Conservation (phyloP, 2,113 vertebrate genomes). For the Siphamia tubifer region DNA sequence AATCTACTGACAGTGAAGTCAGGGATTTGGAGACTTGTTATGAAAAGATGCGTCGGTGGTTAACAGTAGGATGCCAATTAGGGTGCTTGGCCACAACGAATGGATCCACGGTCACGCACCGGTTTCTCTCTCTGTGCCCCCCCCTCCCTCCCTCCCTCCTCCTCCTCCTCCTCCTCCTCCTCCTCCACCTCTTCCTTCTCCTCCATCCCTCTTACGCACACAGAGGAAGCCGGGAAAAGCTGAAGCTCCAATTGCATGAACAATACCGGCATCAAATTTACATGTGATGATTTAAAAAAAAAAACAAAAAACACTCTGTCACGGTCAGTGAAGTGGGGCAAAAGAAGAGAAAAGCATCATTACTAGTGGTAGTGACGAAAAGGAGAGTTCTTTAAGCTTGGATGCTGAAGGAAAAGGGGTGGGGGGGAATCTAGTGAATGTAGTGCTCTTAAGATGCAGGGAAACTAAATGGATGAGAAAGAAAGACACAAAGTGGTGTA, state of each 20-base stretch:
- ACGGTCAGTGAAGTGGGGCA: constrained; percentile 33
- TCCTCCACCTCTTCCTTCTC: background rate
- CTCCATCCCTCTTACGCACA: background rate
- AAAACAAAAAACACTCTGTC: too few species aligned
- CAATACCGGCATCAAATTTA: constrained; percentile 64
- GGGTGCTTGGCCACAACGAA: constrained; percentile 64
- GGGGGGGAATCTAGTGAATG: too few species aligned
- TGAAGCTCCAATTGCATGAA: constrained; percentile 51
- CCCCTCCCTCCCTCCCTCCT: background rate
- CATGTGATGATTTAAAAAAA: constrained; percentile 51
- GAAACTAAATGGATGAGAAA: too few species aligned
- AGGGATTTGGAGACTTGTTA: constrained; percentile 66
- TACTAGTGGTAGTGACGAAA: background rate
- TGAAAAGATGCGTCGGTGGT: constrained; percentile 71
- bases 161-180: background rate
- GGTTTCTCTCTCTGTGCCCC: constrained; percentile 37
- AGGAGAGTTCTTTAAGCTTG: too few species aligned
- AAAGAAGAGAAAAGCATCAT: constrained; percentile 36
- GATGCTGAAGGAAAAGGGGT: too few species aligned
- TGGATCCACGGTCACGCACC: constrained; percentile 62
- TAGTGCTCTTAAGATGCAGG: too few species aligned
- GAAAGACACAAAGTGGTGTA: too few species aligned
- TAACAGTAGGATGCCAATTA: constrained; percentile 77
- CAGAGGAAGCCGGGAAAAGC: constrained; percentile 34
- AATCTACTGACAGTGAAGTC: constrained; percentile 49